Conservation (phyloP, 2,888 invertebrate species). For the Netelia inedita region DNA sequence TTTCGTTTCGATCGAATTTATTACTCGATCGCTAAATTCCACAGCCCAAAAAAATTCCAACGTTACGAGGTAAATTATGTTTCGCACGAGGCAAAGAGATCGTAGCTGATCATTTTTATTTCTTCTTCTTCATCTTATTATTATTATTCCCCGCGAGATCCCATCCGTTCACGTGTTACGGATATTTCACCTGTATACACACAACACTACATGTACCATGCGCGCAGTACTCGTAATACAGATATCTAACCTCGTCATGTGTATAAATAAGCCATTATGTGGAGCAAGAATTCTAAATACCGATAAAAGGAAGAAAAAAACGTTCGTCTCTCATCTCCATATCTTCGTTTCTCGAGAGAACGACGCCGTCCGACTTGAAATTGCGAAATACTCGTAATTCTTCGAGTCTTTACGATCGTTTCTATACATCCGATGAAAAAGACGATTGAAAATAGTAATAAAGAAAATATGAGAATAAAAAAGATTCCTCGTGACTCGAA, state of each 20-base stretch:
- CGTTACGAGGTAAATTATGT: too few relatives aligned
- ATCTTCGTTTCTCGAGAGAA: neutral
- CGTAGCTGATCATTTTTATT: too few relatives aligned
- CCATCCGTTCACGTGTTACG: neutral
- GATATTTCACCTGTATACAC: slow-evolving; percentile 16
- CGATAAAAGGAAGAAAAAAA: neutral
- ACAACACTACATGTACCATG: neutral
- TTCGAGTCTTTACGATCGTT: neutral
- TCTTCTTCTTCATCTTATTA: neutral
- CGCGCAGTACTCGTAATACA: neutral
- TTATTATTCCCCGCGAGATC: neutral
- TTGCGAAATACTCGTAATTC: neutral
- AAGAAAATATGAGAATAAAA: too few relatives aligned
- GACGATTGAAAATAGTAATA: too few relatives aligned
- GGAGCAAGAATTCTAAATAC: neutral
- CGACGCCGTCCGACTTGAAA: neutral
- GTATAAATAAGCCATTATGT: slow-evolving; percentile 9
- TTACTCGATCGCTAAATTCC: too few relatives aligned
- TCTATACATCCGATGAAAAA: neutral
- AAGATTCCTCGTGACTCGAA: too few relatives aligned
- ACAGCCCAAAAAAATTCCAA: too few relatives aligned
- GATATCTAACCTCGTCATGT: slow-evolving; percentile 20
- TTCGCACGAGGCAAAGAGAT: too few relatives aligned
- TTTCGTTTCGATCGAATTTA: too few relatives aligned
- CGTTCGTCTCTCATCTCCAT: neutral